phyloP scores from a whole-genome alignment of 2,113 vertebrate genomes.

The Nerophis lumbriciformis region DNA sequence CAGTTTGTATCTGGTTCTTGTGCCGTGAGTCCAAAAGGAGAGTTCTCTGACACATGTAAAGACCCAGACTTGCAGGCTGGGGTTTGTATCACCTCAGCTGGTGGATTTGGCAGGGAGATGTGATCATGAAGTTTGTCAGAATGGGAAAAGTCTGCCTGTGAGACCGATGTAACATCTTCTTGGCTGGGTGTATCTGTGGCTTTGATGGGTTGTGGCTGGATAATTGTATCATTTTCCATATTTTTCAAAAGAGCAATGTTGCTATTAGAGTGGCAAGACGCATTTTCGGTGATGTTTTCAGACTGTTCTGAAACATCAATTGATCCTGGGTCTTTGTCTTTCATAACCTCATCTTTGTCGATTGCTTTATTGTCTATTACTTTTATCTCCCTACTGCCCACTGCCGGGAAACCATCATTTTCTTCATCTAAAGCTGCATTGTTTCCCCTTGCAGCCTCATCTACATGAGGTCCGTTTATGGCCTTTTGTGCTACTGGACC shows the following conservation, averaged over 20 bases:
- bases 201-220: constrained; percentile 6
- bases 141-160: background rate
- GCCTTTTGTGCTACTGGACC: constrained; percentile 21
- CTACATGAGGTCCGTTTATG: constrained; percentile 45
- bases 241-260: constrained; percentile 3
- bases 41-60: constrained; percentile 19
- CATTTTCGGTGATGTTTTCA: constrained; percentile 12
- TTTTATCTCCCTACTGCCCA: constrained; percentile 17
- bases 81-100: constrained; percentile 7
- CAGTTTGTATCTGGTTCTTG: constrained; percentile 51
- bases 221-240: constrained; percentile 14
- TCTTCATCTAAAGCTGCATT: constrained; percentile 32
- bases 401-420: constrained; percentile 28
- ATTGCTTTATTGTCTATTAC: constrained; percentile 27
- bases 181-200: background rate
- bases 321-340: constrained; percentile 13
- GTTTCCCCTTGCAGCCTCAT: constrained; percentile 34
- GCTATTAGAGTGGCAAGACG: constrained; percentile 16
- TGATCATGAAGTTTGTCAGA: constrained; percentile 13
- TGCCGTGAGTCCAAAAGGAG: constrained; percentile 1
- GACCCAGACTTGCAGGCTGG: background rate
- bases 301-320: constrained; percentile 5
- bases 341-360: constrained; percentile 17
- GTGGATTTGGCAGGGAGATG: constrained; percentile 7
- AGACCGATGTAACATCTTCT: constrained; percentile 3